Conservation (phyloP, 2,797 vertebrate genomes). For the Nannoperca obscura region DNA sequence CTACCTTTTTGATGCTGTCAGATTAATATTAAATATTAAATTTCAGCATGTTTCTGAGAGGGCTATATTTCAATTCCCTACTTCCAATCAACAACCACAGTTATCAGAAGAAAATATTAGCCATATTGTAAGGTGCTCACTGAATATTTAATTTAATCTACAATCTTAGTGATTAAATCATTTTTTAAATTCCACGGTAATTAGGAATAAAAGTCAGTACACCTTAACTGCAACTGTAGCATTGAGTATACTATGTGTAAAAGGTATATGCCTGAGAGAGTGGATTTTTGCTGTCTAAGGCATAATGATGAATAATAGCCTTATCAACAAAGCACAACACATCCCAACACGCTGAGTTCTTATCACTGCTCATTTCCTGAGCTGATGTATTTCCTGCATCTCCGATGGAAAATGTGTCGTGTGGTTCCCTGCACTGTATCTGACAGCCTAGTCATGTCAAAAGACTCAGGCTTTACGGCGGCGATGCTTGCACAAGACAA, state of each 20-base stretch:
- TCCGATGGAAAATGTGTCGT: slow-evolving; percentile 60
- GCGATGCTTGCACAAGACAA: slow-evolving; percentile 63
- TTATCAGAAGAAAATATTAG: slow-evolving; percentile 40
- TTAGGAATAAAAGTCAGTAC: slow-evolving; percentile 50
- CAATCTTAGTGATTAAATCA: slow-evolving; percentile 58
- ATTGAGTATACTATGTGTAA: slow-evolving; percentile 47
- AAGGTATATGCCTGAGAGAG: slow-evolving; percentile 60
- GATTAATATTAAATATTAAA: slow-evolving; percentile 56
- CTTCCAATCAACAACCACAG: slow-evolving; percentile 30
- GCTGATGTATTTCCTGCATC: slow-evolving; percentile 61
- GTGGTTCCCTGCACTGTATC: slow-evolving; percentile 50
- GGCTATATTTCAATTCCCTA: slow-evolving; percentile 41
- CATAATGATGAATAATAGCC: slow-evolving; percentile 75
- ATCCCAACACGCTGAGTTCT: slow-evolving; percentile 70
- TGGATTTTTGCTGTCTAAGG: slow-evolving; percentile 72
- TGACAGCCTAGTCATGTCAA: slow-evolving; percentile 66
- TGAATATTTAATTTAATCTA: slow-evolving; percentile 53
- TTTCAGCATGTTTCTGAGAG: slow-evolving; percentile 47
- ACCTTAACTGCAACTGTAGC: slow-evolving; percentile 47
- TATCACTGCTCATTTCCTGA: slow-evolving; percentile 77
- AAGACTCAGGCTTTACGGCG: slow-evolving; percentile 68
- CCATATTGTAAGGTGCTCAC: slow-evolving; percentile 34
- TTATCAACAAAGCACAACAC: slow-evolving; percentile 79
- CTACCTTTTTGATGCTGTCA: slow-evolving; percentile 46
- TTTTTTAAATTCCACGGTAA: slow-evolving; percentile 58